Evolutionary conservation across 2,888 invertebrate genomes (phyloP).

Genomic region (Malthinus seriepunctatus): DNA sequence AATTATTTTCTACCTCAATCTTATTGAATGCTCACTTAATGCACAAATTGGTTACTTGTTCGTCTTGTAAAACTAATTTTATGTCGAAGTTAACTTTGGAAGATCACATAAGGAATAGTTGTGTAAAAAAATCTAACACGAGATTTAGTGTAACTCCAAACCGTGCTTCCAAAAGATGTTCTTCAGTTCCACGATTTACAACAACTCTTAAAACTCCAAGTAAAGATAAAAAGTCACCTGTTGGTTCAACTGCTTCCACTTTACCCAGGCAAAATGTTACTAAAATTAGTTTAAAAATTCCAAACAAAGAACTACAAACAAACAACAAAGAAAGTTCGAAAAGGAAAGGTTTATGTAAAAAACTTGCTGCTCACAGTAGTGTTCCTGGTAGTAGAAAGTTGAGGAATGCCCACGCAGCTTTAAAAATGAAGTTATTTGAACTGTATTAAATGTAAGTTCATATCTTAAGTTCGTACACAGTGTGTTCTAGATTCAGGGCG

Average conservation of each 20-base stretch:
- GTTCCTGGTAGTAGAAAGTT: conserved; percentile 40
- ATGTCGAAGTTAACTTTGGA: conserved; percentile 46
- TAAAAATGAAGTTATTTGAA: too few species aligned
- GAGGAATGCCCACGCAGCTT: conserved; percentile 35
- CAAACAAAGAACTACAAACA: conserved; percentile 27
- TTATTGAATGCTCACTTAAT: conserved; percentile 39
- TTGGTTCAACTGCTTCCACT: too few species aligned
- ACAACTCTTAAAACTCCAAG: too few species aligned
- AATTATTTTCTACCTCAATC: conserved; percentile 39
- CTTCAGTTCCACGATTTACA: too few species aligned
- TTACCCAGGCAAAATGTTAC: conserved; percentile 40
- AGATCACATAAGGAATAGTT: conserved; percentile 44
- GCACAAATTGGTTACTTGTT: conserved; percentile 44
- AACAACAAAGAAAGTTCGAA: too few species aligned
- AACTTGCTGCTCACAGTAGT: conserved; percentile 36
- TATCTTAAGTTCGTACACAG: too few species aligned
- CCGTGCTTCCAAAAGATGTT: too few species aligned
- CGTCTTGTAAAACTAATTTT: conserved; percentile 42
- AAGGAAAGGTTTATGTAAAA: conserved; percentile 11
- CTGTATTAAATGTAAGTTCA: too few species aligned
- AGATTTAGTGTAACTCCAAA: conserved; percentile 24
- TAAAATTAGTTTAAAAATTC: conserved; percentile 44
- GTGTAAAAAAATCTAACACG: conserved; percentile 41
- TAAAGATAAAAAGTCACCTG: too few species aligned
- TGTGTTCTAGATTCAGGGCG: conserved; percentile 35